Percentiles rank a stretch among this genome's conserved stretches.
Conservation (phyloP, 2,888 invertebrate species). For the Mythimna albipuncta region DNA sequence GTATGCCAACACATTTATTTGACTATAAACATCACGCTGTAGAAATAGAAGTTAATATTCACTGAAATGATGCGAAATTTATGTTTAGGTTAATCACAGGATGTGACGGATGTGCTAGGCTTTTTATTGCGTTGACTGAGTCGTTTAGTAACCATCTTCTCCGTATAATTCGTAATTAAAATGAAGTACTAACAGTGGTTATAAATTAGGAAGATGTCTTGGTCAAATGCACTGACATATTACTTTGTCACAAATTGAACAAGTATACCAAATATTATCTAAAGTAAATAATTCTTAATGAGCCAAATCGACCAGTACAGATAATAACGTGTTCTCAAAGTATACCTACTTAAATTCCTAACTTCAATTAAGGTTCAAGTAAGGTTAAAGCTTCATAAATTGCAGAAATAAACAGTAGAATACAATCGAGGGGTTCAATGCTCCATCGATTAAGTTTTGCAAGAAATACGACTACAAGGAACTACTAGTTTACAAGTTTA, state of each 20-base stretch:
- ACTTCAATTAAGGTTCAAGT: slow-evolving; percentile 2
- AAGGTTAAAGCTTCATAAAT: slow-evolving; percentile 1
- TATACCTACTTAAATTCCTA: background rate
- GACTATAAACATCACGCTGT: slow-evolving; percentile 38
- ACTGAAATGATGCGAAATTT: slow-evolving; percentile 19
- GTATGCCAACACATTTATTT: slow-evolving; percentile 54
- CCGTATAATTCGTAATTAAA: background rate
- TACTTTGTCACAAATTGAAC: slow-evolving; percentile 1
- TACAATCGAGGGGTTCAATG: slow-evolving; percentile 61
- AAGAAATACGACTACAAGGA: slow-evolving; percentile 48
- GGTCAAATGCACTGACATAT: background rate
- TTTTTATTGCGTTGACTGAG: slow-evolving; percentile 31
- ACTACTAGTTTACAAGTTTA: slow-evolving; percentile 23
- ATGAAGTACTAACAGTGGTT: background rate
- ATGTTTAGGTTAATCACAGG: slow-evolving; percentile 45
- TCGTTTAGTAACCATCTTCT: slow-evolving; percentile 9
- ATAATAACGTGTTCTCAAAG: slow-evolving; percentile 18
- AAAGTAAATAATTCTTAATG: slow-evolving; percentile 34
- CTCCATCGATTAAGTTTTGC: slow-evolving; percentile 67
- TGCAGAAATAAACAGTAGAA: background rate
- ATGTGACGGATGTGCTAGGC: slow-evolving; percentile 24
- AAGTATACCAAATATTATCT: slow-evolving; percentile 10
- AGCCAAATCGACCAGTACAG: slow-evolving; percentile 17
- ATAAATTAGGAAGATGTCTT: background rate
- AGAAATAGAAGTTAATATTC: slow-evolving; percentile 41